Evolutionary conservation across 2,888 invertebrate species (phyloP), one percentile per base, ranked within the genome.

Genomic region (Hermodice carunculata): DNA sequence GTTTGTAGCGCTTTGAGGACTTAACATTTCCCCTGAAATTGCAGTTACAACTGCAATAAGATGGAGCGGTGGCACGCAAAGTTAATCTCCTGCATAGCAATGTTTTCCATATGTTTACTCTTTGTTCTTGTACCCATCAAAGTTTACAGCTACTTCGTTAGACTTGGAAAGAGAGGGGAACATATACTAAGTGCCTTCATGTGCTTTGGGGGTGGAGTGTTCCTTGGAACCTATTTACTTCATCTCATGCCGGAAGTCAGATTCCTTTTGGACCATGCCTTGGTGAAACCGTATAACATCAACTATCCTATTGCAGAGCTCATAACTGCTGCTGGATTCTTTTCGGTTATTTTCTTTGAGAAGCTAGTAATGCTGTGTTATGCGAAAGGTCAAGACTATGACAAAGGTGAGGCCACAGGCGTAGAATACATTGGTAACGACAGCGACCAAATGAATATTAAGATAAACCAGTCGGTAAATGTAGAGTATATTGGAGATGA

Each of bases 181-280:
- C 26, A n/a, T n/a, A 42, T 53, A 28, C 48, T 67, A 44, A 49
- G 48, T 37, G 37, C 53, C 32, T 29, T 67, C 26, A 64, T 46
- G n/a, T 67, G 67, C 40, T 67, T 67, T 42, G 61, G 64, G n/a
- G 67, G 67, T 5, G 67, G 67, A 8, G 61, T 67, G 29, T 67
- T 67, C 48, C 58, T 67, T 0, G 64, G 60, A 0, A 42, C 61
- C 1, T 59, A 61, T 24, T 53, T 67, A 26, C 48, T 67, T 11
- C 56, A 60, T 46, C 56, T 49, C 57, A 48, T 54, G 2, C 64
- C 67, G 1, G 67, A 65, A 24, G 61, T 61, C 22, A 53, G 51
- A 24, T 43, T 29, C 6, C 31, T 64, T 2, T 28, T 61, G 19
- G 59, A 51, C 11, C 19, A 8, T 3, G 37, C 22, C n/a, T 19